phyloP scores from a whole-genome alignment of 2,888 invertebrate species.

The Melinaea marsaeus region DNA sequence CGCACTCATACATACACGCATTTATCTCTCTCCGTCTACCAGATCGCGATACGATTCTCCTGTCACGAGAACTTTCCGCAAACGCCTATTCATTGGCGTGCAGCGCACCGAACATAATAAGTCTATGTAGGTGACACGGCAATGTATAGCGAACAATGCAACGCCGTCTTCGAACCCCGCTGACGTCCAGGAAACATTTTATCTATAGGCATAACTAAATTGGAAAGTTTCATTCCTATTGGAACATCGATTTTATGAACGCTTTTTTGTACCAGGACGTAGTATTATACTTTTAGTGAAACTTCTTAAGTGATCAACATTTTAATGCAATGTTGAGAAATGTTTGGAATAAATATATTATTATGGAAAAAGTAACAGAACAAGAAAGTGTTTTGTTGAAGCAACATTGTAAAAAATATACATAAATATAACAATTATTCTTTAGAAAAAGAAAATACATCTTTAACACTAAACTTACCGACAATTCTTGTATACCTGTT shows the following conservation, averaged over 20 bases:
- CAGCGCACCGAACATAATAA: constrained; percentile 19
- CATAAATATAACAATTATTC: too few relatives aligned
- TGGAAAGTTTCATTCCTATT: constrained; percentile 18
- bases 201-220: constrained; percentile 19
- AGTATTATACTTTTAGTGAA: not conserved
- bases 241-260: constrained; percentile 26
- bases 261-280: constrained; percentile 11
- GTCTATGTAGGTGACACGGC: constrained; percentile 39
- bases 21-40: constrained; percentile 37
- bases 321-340: too few relatives aligned
- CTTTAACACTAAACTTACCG: too few relatives aligned
- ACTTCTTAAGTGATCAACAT: too few relatives aligned
- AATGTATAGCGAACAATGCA: constrained; percentile 41
- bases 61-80: constrained; percentile 35
- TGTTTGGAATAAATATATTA: too few relatives aligned
- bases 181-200: constrained; percentile 32
- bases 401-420: too few relatives aligned
- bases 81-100: constrained; percentile 28
- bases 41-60: constrained; percentile 24
- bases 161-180: constrained; percentile 33
- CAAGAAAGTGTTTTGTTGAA: too few relatives aligned
- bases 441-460: too few relatives aligned
- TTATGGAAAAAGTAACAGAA: too few relatives aligned
- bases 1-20: constrained; percentile 42
- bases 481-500: too few relatives aligned